Evolutionary conservation across 2,113 vertebrate species (phyloP), one percentile per base, ranked within the genome.

Genomic region (Heterotis niloticus): DNA sequence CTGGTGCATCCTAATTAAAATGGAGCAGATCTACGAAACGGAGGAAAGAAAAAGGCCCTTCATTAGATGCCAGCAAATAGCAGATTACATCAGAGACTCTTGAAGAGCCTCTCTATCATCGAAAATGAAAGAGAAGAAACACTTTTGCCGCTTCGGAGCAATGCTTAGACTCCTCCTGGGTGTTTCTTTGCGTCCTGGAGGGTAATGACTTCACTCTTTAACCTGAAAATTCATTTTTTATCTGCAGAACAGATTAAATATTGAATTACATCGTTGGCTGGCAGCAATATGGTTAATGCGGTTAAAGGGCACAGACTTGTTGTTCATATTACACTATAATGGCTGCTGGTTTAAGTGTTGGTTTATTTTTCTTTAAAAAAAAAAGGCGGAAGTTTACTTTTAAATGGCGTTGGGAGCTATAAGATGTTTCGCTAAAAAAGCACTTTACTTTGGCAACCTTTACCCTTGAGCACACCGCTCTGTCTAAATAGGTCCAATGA

Each of bases 21-120:
- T 81, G 59, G 76, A 82, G 78, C 78, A 60, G 67, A 80, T 79
- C 62, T 71, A 80, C 57, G 59, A 56, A 16, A 68, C 74, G 72
- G 81, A 67, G 69, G 83, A 81, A 79, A 29, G 67, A 80, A 78
- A 81, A 28, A 54, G 73, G 73, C 78, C 75, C 77, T 72, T 83
- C 64, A 54, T 80, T 85, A 80, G 78, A 77, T 77, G 79, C 60
- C 70, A 29, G 18, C 29, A 28, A 72, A 79, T 76, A 65, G 69
- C 82, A 82, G 79, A 83, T 84, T 78, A 78, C 67, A 2, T 44
- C 29, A 16, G 44, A 64, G 59, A 23, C 64, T 12, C 74, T 62
- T 14, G 64, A 65, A 54, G 60, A 17, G 57, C 5, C 51, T 16
- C 66, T 28, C 34, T 20, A 57, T 44, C 60, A 64, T 77, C 1